A percentile compares a stretch with the other conserved stretches of the same genome.
Evolutionary conservation across 2,113 vertebrate species (phyloP).

Genomic region (Rhodinocichla rosea): DNA sequence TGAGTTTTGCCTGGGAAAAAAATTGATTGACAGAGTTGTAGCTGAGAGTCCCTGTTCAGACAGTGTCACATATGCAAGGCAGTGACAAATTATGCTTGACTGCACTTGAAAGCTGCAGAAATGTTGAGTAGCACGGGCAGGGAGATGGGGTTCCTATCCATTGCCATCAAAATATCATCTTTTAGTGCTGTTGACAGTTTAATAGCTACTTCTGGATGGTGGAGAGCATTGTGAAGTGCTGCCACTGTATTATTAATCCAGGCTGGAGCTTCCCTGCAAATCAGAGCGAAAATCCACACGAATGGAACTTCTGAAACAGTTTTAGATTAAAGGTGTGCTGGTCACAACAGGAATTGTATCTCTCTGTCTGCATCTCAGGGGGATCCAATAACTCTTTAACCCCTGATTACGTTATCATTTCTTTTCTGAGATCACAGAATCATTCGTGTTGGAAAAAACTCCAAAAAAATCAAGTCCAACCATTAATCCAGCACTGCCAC

Average conservation of each 20-base stretch:
- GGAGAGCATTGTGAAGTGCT: constrained; percentile 35
- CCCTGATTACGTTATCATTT: rapidly evolving
- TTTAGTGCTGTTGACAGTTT: constrained; percentile 54
- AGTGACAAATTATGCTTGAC: constrained; percentile 47
- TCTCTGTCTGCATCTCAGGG: background rate
- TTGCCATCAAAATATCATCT: constrained; percentile 56
- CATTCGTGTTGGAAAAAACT: background rate
- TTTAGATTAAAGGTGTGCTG: background rate
- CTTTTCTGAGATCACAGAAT: background rate
- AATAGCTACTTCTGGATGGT: constrained; percentile 44
- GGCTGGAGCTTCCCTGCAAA: constrained; percentile 29
- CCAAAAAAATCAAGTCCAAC: background rate
- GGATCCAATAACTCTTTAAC: background rate
- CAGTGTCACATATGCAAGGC: background rate
- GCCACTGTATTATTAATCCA: constrained; percentile 34
- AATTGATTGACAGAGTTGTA: background rate
- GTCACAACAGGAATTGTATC: background rate
- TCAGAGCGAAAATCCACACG: background rate
- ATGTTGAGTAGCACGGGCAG: background rate
- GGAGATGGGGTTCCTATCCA: constrained; percentile 50
- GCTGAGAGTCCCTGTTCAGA: background rate
- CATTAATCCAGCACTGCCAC: background rate
- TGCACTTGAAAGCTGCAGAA: constrained; percentile 49
- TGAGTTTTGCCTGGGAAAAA: background rate
- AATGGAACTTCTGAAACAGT: background rate